Base-by-base conservation (phyloP, 1,140 invertebrate species). In the Helicorthomorpha holstii region DNA sequence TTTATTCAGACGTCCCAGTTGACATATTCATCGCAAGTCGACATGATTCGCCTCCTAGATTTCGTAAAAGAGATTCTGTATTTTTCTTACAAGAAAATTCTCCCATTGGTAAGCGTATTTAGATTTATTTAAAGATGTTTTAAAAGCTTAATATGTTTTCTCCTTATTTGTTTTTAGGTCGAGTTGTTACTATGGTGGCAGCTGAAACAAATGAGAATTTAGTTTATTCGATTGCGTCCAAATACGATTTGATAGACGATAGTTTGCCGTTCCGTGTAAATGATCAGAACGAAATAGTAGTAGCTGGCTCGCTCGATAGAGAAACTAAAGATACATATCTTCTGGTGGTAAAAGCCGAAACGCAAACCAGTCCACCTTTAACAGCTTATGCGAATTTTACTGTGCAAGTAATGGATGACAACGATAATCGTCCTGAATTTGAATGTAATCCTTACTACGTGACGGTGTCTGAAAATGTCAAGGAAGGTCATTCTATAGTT, bases 381-480 rank as follows among this genome's bases (percentile, higher is more conserved):
- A 81, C 76, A 19, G 75, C 79, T 0, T 72, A 85, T 46, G 75
- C 79, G n/a, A 76, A 81, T 64, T 79, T 92, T 52, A 72, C 75
- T 2, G 72, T 94, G 29, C 80, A 83, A 59, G 80, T 95, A 24
- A 69, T 85, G 44, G 89, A 96, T 65, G 83, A 87, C 56, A 94
- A 96, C 65, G 90, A 95, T 67, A 84, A 93, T 64, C 73, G 78
- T 24, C 91, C 91, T 0, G 70, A 75, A 54, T 94, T 94, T 68
- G 82, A 91, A 63, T 88, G 81, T 59, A 78, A 77, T 58, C 78
- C 80, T 0, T 94, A 94, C 66, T 71, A 73, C 43, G 69, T 85
- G 2, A 75, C 72, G 48, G 64, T 94, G 0, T 81, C 83, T 0
- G 89, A 94, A 66, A 89, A 91, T 67, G 73, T 84, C 19, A 76